Conservation (phyloP, 2,113 vertebrate species). For the Boleophthalmus pectinirostris region DNA sequence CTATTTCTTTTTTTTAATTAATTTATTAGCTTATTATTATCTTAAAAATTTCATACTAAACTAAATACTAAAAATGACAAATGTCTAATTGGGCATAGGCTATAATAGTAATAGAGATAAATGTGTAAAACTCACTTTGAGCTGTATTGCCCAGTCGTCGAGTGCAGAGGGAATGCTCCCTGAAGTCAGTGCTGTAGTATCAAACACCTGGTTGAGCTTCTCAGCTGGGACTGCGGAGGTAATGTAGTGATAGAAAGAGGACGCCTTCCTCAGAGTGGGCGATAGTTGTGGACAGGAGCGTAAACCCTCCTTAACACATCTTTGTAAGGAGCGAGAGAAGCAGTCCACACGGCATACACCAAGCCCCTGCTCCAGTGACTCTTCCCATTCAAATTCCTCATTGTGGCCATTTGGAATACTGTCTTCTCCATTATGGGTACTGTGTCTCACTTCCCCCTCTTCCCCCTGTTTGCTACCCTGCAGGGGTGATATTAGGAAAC, state of each 20-base stretch:
- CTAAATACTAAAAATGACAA: not conserved
- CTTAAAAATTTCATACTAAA: not conserved
- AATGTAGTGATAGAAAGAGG: slow-evolving; percentile 78
- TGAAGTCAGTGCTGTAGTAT: slow-evolving; percentile 44
- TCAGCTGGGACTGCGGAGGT: slow-evolving; percentile 77
- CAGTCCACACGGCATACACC: slow-evolving; percentile 76
- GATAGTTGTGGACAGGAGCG: slow-evolving; percentile 69
- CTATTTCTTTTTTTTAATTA: not conserved
- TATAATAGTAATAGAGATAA: not conserved
- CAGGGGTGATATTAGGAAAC: slow-evolving; percentile 59
- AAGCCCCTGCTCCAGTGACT: slow-evolving; percentile 72
- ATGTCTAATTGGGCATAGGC: not conserved
- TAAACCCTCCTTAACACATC: slow-evolving; percentile 76
- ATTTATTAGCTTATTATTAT: not conserved
- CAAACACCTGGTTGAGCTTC: slow-evolving; percentile 78
- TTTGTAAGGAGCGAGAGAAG: slow-evolving; percentile 75
- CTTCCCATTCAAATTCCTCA: slow-evolving; percentile 50
- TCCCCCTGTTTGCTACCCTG: slow-evolving; percentile 38
- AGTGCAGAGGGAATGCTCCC: slow-evolving; percentile 25
- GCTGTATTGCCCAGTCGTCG: slow-evolving; percentile 75
- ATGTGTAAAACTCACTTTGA: slow-evolving; percentile 61
- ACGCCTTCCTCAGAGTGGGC: slow-evolving; percentile 71
- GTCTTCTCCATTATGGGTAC: slow-evolving; percentile 30
- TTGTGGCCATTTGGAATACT: slow-evolving; percentile 46
- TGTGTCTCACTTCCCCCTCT: slow-evolving; percentile 41